phyloP scores from a whole-genome alignment of 2,888 invertebrate species.

The Morinoia aosen region DNA sequence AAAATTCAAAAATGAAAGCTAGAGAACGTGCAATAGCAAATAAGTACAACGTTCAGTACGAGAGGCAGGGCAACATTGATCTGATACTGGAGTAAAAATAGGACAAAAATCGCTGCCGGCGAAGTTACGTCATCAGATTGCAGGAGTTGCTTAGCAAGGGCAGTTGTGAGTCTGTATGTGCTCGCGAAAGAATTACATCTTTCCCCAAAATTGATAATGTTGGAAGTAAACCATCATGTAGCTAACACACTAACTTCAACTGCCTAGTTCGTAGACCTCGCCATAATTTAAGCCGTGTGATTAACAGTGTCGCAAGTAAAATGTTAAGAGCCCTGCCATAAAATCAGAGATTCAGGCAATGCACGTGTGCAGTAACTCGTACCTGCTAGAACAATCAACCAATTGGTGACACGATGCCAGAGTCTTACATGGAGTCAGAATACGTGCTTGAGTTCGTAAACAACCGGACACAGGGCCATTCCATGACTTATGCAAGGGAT shows the following conservation, averaged over 20 bases:
- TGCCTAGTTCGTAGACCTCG: not conserved
- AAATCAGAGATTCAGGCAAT: not conserved
- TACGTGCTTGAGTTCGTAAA: not conserved
- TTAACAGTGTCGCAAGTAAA: not conserved
- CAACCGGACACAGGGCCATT: not conserved
- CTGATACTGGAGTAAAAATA: not conserved
- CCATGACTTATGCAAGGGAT: not conserved
- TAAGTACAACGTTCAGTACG: not conserved
- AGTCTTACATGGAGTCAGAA: not conserved
- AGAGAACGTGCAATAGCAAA: too few species aligned
- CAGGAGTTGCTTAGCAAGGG: not conserved
- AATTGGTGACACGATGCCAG: not conserved
- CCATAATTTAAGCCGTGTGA: not conserved
- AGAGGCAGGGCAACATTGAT: not conserved
- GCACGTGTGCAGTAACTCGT: not conserved
- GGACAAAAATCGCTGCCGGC: not conserved
- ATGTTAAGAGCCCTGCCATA: not conserved
- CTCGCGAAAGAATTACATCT: not conserved
- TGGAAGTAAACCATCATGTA: not conserved
- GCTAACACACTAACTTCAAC: not conserved
- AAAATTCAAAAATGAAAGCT: not conserved
- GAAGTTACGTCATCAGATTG: not conserved
- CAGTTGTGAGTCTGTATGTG: not conserved
- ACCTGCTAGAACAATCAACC: not conserved
- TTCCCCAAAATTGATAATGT: not conserved